Conservation (phyloP, 2,113 vertebrate species). For the Sander lucioperca region DNA sequence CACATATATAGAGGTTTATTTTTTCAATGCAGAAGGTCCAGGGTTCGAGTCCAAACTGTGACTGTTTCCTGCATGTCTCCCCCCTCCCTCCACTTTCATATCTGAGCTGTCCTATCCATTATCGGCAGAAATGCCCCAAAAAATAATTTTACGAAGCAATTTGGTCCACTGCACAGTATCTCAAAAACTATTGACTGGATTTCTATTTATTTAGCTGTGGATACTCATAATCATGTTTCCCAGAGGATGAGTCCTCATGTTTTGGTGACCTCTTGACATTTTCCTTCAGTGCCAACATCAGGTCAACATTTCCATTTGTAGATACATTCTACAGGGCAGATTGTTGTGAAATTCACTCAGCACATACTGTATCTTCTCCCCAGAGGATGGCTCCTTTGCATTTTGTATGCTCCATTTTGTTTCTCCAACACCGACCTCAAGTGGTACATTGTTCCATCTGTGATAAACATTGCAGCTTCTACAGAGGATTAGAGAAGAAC, state of each 20-base stretch:
- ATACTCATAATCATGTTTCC: neutral
- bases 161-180: neutral
- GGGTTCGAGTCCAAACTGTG: no score
- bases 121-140: no score
- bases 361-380: neutral
- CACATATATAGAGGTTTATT: no score
- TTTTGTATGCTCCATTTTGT: neutral
- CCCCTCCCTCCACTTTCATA: no score
- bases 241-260: neutral
- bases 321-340: neutral
- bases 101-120: no score
- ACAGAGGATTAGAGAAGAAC: neutral
- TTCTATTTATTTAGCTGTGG: neutral
- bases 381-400: neutral
- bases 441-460: neutral
- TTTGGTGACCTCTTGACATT: neutral
- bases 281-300: neutral
- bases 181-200: neutral
- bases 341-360: neutral
- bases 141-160: neutral
- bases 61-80: no score
- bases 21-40: no score
- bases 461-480: neutral
- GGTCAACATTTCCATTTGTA: neutral
- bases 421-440: neutral